Conservation (phyloP, 2,113 vertebrate species). For the Limnothrissa miodon region DNA sequence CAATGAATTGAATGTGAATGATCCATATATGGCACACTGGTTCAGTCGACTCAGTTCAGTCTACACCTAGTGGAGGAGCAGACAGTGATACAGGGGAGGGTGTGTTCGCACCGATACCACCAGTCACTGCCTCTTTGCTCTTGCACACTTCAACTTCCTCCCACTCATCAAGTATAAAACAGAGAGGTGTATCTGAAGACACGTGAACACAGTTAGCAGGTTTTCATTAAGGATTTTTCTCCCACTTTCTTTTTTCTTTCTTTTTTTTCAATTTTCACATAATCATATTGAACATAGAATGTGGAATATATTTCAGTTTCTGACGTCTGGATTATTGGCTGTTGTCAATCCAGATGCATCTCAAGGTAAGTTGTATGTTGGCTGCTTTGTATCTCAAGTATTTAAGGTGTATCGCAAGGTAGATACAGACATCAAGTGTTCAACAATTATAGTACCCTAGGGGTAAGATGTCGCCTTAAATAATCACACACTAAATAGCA, state of each 20-base stretch:
- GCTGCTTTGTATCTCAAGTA: constrained; percentile 12
- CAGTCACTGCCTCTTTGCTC: background rate
- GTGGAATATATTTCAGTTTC: constrained; percentile 30
- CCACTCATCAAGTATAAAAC: constrained; percentile 3
- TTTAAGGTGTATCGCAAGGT: background rate
- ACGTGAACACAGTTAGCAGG: background rate
- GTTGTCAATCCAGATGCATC: constrained; percentile 21
- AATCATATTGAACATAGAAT: constrained; percentile 22
- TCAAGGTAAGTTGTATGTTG: constrained; percentile 42
- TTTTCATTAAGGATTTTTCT: background rate
- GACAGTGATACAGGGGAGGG: background rate
- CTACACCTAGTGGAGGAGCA: background rate
- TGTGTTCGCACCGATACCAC: background rate
- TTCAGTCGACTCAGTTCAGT: background rate
- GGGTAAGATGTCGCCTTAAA: background rate
- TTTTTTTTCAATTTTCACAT: background rate
- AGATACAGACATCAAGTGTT: background rate
- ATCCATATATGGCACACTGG: background rate
- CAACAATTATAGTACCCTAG: background rate
- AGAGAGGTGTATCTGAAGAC: background rate
- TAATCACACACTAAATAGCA: background rate
- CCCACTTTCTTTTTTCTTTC: background rate
- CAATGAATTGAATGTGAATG: background rate
- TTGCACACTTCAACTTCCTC: background rate
- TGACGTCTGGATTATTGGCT: constrained; percentile 34